Conservation (phyloP, 1,140 invertebrate genomes). For the Pectinophora gossypiella region DNA sequence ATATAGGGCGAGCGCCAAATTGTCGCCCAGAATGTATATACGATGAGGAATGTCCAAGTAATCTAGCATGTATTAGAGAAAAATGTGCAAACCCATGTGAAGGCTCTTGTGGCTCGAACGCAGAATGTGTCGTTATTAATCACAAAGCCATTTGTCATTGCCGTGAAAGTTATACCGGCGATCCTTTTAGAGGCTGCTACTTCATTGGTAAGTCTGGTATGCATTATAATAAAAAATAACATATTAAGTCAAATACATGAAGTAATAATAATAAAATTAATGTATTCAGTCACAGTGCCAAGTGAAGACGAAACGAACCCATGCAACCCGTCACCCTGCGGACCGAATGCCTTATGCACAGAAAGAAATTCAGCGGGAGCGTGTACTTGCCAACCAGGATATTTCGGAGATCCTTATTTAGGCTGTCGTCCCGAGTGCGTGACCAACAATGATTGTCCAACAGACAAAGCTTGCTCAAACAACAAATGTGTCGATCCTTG, state of each 20-base stretch:
- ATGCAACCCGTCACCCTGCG: conserved; percentile 89
- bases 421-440: conserved; percentile 91
- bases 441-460: conserved; percentile 86
- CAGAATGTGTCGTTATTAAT: conserved; percentile 82
- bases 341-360: conserved; percentile 87
- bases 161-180: conserved; percentile 82
- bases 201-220: conserved; percentile 51
- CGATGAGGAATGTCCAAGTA: conserved; percentile 84
- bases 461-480: conserved; percentile 84
- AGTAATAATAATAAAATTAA: no score
- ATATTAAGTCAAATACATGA: no score
- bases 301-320: conserved; percentile 76
- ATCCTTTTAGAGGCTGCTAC: conserved; percentile 84
- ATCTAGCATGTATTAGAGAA: conserved; percentile 84
- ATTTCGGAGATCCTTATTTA: conserved; percentile 89
- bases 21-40: conserved; percentile 87
- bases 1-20: conserved; percentile 84
- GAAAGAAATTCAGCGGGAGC: conserved; percentile 87
- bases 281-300: conserved; percentile 50
- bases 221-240: conserved; percentile 6
- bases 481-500: conserved; percentile 90
- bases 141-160: conserved; percentile 87
- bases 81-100: conserved; percentile 87
- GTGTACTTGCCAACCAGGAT: conserved; percentile 85
- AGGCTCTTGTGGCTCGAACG: conserved; percentile 84